A percentile compares a stretch with the other conserved stretches of the same genome.
These are phyloP conservation scores for Drosophila bocki DNA, from an alignment of 1,140 invertebrate species.

Conservation along the genomic window DNA sequence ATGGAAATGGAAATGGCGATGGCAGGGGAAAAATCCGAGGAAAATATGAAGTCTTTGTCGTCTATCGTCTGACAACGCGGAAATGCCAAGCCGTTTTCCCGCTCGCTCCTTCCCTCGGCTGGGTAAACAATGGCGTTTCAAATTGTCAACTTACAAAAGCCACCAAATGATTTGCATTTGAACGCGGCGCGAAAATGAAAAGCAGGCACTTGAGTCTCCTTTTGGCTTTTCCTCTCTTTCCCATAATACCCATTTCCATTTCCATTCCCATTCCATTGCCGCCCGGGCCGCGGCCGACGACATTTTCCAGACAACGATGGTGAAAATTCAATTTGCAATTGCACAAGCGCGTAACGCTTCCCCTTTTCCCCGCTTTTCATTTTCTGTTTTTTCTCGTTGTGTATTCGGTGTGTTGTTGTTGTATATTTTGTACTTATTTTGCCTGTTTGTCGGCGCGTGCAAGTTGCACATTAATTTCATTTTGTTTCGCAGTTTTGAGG, in stretches of 20 bases:
- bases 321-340: conserved; percentile 82
- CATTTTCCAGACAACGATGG: conserved; percentile 75
- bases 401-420: background rate
- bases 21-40: conserved; percentile 29
- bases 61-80: conserved; percentile 80
- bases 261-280: conserved; percentile 2
- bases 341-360: conserved; percentile 77
- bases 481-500: conserved; percentile 77
- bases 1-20: conserved; percentile 34
- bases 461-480: conserved; percentile 82
- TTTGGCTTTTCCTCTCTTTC: conserved; percentile 47
- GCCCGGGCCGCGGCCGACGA: conserved; percentile 45
- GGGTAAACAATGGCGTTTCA: conserved; percentile 71
- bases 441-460: conserved; percentile 68
- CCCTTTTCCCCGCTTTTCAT: conserved; percentile 13
- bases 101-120: conserved; percentile 8
- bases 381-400: background rate
- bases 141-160: conserved; percentile 82
- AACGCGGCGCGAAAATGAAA: conserved; percentile 80
- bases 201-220: conserved; percentile 77
- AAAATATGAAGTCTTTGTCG: conserved; percentile 66
- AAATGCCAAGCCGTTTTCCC: conserved; percentile 66
- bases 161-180: conserved; percentile 82
- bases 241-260: conserved; percentile 6
- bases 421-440: conserved; percentile 9